phyloP scores from a whole-genome alignment of 2,888 invertebrate species.

The Himalopsyche kuldschensis region DNA sequence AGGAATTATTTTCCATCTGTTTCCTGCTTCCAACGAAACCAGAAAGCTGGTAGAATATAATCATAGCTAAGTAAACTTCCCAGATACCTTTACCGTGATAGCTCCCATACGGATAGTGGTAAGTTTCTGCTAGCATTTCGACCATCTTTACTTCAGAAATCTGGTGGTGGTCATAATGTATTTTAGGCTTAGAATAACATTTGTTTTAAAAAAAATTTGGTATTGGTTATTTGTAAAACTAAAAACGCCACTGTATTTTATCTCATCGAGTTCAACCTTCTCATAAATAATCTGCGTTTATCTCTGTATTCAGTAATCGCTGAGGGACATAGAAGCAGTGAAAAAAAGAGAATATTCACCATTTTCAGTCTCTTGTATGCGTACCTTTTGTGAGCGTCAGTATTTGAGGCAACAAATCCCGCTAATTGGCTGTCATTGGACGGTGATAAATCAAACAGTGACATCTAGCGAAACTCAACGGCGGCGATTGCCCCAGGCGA shows the following conservation, averaged over 20 bases:
- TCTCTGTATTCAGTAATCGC: background rate
- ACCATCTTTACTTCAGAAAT: too few species aligned
- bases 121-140: too few species aligned
- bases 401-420: slow-evolving; percentile 15
- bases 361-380: background rate
- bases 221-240: background rate
- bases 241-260: background rate
- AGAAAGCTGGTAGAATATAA: too few species aligned
- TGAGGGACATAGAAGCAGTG: background rate
- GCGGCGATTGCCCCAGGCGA: background rate
- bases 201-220: too few species aligned
- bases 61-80: too few species aligned
- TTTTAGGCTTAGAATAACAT: too few species aligned
- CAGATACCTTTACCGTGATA: too few species aligned
- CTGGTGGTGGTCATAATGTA: too few species aligned
- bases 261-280: background rate
- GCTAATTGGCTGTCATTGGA: slow-evolving; percentile 29
- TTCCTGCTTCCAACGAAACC: too few species aligned
- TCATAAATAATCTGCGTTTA: background rate
- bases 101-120: too few species aligned
- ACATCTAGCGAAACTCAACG: background rate
- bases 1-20: too few species aligned
- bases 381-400: background rate
- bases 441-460: slow-evolving; percentile 19
- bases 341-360: background rate